phyloP scores from a whole-genome alignment of 2,113 vertebrate genomes.

The Coryphaenoides rupestris region DNA sequence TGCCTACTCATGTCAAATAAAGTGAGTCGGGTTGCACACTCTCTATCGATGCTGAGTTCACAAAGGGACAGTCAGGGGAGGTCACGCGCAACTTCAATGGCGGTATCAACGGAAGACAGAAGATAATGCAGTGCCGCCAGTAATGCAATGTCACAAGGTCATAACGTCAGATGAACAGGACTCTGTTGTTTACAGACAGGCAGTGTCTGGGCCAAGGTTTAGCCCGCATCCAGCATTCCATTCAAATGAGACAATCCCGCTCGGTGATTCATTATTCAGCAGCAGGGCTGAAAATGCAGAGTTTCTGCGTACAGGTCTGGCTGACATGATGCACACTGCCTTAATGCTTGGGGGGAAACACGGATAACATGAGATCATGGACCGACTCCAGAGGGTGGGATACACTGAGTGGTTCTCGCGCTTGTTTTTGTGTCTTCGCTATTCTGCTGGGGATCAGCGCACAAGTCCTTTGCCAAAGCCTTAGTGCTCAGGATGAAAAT shows the following conservation, averaged over 20 bases:
- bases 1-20: slow-evolving; percentile 41
- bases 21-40: slow-evolving; percentile 31
- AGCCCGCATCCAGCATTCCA: slow-evolving; percentile 28
- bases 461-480: slow-evolving; percentile 37
- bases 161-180: not conserved
- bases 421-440: slow-evolving; percentile 52
- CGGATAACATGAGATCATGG: slow-evolving; percentile 69
- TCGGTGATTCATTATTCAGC: slow-evolving; percentile 68
- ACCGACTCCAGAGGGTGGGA: slow-evolving; percentile 54
- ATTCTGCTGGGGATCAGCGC: slow-evolving; percentile 55
- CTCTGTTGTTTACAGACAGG: not conserved
- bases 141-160: slow-evolving; percentile 11
- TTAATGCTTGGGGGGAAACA: slow-evolving; percentile 60
- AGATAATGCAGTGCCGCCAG: slow-evolving; percentile 17
- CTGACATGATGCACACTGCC: slow-evolving; percentile 53
- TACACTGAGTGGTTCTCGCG: slow-evolving; percentile 42
- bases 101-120: slow-evolving; percentile 24
- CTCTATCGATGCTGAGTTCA: slow-evolving; percentile 45
- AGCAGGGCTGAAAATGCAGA: slow-evolving; percentile 25
- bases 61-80: slow-evolving; percentile 29
- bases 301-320: slow-evolving; percentile 43
- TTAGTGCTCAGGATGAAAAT: slow-evolving; percentile 44
- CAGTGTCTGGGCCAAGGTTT: too few species aligned
- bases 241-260: slow-evolving; percentile 50
- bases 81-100: slow-evolving; percentile 47